Base-by-base conservation (phyloP, 2,888 invertebrate species). In the Trisateles emortualis region DNA sequence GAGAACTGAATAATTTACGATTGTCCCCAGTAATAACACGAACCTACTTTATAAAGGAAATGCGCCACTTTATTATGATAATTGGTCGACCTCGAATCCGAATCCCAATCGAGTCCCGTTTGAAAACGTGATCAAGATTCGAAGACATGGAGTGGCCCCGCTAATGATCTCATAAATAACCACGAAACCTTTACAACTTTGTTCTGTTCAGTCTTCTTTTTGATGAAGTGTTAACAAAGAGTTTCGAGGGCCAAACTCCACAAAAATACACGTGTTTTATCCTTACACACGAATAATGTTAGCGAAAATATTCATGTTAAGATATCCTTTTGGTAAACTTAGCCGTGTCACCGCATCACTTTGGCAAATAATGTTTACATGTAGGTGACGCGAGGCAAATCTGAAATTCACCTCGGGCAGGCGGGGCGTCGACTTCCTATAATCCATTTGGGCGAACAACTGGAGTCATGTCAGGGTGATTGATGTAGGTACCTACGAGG, bases 391-490 rank as follows among this genome's bases (percentile, higher is more conserved):
- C 76, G 80, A 84, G 74, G 83, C 84, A 86, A 90, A 90, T 88
- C 86, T 84, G 86, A 85, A 74, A 85, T 82, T 86, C 87, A 86
- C 84, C 83, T 85, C 71, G 56, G 64, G 64, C 74, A 78, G 78
- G 81, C 65, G 81, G 78, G 86, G 84, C 79, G 76, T 74, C 75
- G 81, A 83, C 88, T 89, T 87, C 85, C 88, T 87, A 90, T 91
- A 92, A 92, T 91, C 92, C 90, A 91, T 92, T 92, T 87, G 85
- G 86, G 84, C 84, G 87, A 89, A 88, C 89, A 88, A 88, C 90
- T 87, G 85, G 79, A 89, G 87, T 88, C 88, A 86, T 87, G 92
- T 91, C 88, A 87, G 78, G 74, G 85, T 92, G 92, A 92, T 92
- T 91, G 91, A 91, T 92, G 90, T 85, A 82, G 81, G 81, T 79